phyloP scores from a whole-genome alignment of 1,140 invertebrate genomes.

The Drosophila auraria region DNA sequence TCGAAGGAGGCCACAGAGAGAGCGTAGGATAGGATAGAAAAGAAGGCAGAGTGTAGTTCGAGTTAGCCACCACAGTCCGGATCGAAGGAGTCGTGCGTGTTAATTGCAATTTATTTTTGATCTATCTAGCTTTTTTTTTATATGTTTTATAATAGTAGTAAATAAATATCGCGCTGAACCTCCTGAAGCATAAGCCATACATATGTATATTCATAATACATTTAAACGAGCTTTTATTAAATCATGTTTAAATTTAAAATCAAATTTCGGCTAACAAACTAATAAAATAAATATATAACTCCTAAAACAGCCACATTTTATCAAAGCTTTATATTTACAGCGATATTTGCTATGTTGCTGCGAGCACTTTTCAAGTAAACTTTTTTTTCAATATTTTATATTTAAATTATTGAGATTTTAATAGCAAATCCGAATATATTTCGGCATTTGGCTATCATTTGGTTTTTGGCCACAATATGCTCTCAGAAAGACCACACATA shows the following conservation, averaged over 20 bases:
- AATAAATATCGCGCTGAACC: conserved; percentile 37
- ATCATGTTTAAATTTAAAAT: not conserved
- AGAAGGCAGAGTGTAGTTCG: not conserved
- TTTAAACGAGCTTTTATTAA: too few relatives aligned
- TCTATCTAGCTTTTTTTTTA: conserved; percentile 50
- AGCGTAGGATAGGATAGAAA: not conserved
- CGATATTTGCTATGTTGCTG: too few relatives aligned
- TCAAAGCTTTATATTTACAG: too few relatives aligned
- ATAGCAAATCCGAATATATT: too few relatives aligned
- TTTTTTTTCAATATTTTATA: too few relatives aligned
- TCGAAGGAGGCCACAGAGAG: too few relatives aligned
- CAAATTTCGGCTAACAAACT: not conserved
- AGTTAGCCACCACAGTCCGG: not conserved
- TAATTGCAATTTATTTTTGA: conserved; percentile 73
- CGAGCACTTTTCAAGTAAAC: too few relatives aligned
- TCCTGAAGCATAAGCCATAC: not conserved
- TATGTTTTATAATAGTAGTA: conserved; percentile 54
- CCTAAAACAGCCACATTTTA: too few relatives aligned
- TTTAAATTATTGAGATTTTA: too few relatives aligned
- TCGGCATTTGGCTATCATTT: too few relatives aligned
- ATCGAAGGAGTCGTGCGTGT: conserved; percentile 28
- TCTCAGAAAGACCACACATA: too few relatives aligned
- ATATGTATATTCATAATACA: not conserved
- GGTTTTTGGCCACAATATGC: too few relatives aligned
- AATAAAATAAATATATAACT: not conserved